A percentile compares a stretch with the other conserved stretches of the same genome.
Evolutionary conservation across 1,140 invertebrate species (phyloP).

Genomic region (Drosophila chauvacae): DNA sequence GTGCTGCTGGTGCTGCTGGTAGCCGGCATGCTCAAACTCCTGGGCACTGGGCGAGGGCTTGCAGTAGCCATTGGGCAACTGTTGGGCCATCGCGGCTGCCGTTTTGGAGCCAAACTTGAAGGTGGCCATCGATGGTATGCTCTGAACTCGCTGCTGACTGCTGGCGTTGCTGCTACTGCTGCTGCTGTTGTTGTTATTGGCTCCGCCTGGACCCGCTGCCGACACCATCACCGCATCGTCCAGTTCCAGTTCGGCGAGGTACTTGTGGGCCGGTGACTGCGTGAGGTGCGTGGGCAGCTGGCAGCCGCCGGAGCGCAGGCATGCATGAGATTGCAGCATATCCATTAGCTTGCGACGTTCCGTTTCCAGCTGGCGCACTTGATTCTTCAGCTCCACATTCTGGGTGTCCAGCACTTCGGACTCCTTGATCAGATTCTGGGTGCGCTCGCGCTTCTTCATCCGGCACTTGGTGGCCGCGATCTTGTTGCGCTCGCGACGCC

Average conservation of each 20-base stretch:
- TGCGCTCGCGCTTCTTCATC: constrained; percentile 96
- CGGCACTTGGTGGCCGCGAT: constrained; percentile 97
- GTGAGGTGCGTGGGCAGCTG: constrained; percentile 67
- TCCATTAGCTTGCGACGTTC: constrained; percentile 88
- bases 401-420: constrained; percentile 94
- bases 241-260: constrained; percentile 67
- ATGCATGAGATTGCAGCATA: constrained; percentile 87
- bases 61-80: constrained; percentile 79
- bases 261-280: constrained; percentile 78
- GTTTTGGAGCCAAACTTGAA: constrained; percentile 78
- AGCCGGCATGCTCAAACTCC: constrained; percentile 75
- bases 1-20: constrained; percentile 61
- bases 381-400: constrained; percentile 93
- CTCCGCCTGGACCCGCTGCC: constrained; percentile 15
- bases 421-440: constrained; percentile 93
- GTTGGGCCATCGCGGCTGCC: constrained; percentile 60
- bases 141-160: constrained; percentile 60
- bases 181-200: constrained; percentile 8
- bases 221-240: constrained; percentile 24
- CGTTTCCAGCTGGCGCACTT: constrained; percentile 89
- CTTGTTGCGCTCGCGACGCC: constrained; percentile 95
- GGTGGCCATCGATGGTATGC: constrained; percentile 81
- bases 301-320: constrained; percentile 85
- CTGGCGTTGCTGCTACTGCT: constrained; percentile 37
- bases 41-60: constrained; percentile 80